Percentiles rank a stretch among this genome's conserved stretches.
Evolutionary conservation across 2,797 vertebrate species (phyloP).

Genomic region (Erpetoichthys calabaricus): DNA sequence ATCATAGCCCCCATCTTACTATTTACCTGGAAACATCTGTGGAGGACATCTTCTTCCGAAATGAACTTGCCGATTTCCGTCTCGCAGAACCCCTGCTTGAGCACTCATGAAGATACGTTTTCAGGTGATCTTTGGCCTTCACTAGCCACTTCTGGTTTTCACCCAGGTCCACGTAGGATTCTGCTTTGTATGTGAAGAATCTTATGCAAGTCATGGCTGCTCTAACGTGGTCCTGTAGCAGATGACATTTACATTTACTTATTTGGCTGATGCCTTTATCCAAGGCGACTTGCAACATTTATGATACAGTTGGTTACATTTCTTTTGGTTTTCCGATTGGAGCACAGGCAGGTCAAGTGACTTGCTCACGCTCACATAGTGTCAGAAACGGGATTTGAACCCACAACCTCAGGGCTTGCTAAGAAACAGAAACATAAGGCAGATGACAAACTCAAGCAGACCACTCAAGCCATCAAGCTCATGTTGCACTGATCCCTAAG

Average conservation of each 20-base stretch:
- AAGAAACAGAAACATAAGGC: too few species aligned
- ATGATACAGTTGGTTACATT: too few species aligned
- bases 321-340: too few species aligned
- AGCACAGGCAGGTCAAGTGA: too few species aligned
- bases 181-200: slow-evolving; percentile 80
- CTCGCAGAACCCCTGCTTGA: slow-evolving; percentile 54
- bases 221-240: slow-evolving; percentile 77
- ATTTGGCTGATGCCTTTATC: neutral
- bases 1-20: too few species aligned
- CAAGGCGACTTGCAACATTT: too few species aligned
- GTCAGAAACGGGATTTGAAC: too few species aligned
- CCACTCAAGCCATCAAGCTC: too few species aligned
- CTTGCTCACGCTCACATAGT: too few species aligned
- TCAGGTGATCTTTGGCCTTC: slow-evolving; percentile 87
- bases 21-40: slow-evolving; percentile 79
- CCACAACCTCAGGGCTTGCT: too few species aligned
- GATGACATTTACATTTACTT: neutral
- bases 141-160: slow-evolving; percentile 79
- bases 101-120: slow-evolving; percentile 83
- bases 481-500: too few species aligned
- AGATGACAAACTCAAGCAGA: too few species aligned
- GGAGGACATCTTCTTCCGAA: slow-evolving; percentile 86
- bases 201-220: slow-evolving; percentile 94
- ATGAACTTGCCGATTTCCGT: slow-evolving; percentile 55
- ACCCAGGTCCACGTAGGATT: slow-evolving; percentile 74